Conservation (phyloP, 2,113 vertebrate species). For the Octodon degus region DNA sequence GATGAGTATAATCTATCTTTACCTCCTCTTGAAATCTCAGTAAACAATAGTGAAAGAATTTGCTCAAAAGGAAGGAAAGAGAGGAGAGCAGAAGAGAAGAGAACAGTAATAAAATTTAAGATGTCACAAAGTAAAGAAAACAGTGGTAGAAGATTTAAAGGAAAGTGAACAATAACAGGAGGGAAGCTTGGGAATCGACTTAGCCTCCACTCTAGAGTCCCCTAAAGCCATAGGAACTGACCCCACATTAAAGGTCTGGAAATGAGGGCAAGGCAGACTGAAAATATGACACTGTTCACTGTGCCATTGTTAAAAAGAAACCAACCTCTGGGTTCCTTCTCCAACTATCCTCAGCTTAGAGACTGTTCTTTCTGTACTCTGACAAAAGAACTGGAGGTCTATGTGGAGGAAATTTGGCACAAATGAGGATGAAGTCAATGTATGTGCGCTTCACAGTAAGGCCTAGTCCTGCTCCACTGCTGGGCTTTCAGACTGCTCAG, state of each 20-base stretch:
- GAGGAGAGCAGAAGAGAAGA: background rate
- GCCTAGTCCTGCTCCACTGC: background rate
- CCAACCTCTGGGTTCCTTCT: background rate
- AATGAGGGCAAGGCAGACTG: background rate
- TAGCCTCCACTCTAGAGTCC: background rate
- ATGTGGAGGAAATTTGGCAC: background rate
- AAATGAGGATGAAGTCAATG: background rate
- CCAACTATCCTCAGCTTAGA: background rate
- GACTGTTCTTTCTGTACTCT: background rate
- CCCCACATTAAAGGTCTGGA: background rate
- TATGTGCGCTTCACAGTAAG: background rate
- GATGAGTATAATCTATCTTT: background rate
- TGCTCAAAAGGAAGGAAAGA: background rate
- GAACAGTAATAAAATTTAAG: background rate
- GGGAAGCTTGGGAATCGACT: background rate
- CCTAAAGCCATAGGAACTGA: background rate
- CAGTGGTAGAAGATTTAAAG: background rate
- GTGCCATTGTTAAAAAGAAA: background rate
- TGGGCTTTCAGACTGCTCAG: background rate
- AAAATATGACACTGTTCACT: background rate
- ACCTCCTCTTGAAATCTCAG: background rate
- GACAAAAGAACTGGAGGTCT: background rate
- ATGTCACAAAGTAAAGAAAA: background rate
- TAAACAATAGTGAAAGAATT: conserved; percentile 17
- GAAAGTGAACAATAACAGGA: background rate